Conservation (phyloP, 2,888 invertebrate genomes). For the Lasius fuliginosus region DNA sequence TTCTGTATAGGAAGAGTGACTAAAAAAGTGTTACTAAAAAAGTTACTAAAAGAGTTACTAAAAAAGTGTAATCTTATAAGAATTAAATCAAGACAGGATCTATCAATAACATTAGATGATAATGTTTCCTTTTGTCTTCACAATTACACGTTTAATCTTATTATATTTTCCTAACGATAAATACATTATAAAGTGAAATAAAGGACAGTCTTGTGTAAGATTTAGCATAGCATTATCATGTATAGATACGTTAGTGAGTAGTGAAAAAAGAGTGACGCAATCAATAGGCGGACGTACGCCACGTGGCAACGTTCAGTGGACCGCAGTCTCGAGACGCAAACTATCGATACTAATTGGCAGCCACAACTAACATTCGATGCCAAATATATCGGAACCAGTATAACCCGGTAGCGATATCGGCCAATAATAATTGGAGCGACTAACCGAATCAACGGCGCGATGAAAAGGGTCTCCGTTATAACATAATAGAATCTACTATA, state of each 20-base stretch:
- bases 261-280: conserved; percentile 45
- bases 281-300: conserved; percentile 52
- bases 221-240: background rate
- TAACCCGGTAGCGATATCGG: conserved; percentile 37
- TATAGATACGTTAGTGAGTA: background rate
- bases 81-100: background rate
- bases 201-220: background rate
- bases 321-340: conserved; percentile 52
- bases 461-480: background rate
- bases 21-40: background rate
- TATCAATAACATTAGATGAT: background rate
- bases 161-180: background rate
- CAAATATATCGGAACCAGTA: conserved; percentile 60
- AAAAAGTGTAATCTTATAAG: background rate
- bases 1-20: background rate
- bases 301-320: conserved; percentile 42
- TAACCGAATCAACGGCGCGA: conserved; percentile 14
- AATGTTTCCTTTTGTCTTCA: background rate
- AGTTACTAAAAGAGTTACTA: background rate
- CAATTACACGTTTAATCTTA: background rate
- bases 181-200: background rate
- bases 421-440: conserved; percentile 41
- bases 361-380: conserved; percentile 53
- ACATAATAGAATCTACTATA: background rate
- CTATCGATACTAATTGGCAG: conserved; percentile 73